These are phyloP conservation scores for Aotus griseimembra DNA, from an alignment of 2,797 vertebrate species.

Conservation along the genomic window DNA sequence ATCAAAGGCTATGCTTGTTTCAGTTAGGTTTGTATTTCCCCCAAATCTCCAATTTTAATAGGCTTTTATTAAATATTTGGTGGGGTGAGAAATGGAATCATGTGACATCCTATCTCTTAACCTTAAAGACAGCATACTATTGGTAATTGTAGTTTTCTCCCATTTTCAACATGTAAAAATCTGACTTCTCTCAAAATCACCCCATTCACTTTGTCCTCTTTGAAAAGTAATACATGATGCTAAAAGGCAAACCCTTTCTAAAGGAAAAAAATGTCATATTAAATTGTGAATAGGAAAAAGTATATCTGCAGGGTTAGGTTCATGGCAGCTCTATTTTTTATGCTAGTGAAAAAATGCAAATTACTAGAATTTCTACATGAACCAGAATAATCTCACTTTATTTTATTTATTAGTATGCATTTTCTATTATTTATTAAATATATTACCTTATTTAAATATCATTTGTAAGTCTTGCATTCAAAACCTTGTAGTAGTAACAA, in stretches of 20 bases:
- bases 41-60: background rate
- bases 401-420: background rate
- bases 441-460: background rate
- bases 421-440: background rate
- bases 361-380: background rate
- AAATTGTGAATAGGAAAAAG: background rate
- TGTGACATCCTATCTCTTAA: background rate
- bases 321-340: background rate
- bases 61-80: background rate
- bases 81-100: background rate
- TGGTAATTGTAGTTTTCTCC: background rate
- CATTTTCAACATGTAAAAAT: background rate
- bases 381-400: background rate
- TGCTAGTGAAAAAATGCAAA: background rate
- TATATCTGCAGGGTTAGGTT: background rate
- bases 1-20: background rate
- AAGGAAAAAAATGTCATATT: background rate
- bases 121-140: background rate
- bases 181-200: background rate
- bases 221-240: background rate
- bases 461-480: background rate
- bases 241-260: background rate
- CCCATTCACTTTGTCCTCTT: background rate
- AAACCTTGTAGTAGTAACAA: background rate
- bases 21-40: background rate